A percentile compares a stretch with the other conserved stretches of the same genome.
phyloP scores from a whole-genome alignment of 2,888 invertebrate genomes.

The Alitta virens region DNA sequence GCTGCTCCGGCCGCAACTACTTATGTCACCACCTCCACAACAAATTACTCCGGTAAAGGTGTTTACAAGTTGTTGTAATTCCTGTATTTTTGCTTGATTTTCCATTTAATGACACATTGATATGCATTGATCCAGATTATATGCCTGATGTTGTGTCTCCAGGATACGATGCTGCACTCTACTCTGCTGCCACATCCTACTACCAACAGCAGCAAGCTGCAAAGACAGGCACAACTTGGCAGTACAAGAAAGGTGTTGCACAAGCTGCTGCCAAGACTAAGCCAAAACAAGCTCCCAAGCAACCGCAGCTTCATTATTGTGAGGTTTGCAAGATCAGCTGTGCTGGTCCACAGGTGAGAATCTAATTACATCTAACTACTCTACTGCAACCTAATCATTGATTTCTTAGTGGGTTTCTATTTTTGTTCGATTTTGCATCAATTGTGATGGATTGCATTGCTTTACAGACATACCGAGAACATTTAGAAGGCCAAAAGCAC shows the following conservation, averaged over 20 bases:
- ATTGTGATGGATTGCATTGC: constrained; percentile 15
- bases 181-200: constrained; percentile 93
- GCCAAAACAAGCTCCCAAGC: constrained; percentile 59
- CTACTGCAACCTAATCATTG: too few relatives aligned
- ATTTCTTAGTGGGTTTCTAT: too few relatives aligned
- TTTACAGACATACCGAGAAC: constrained; percentile 82
- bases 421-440: too few relatives aligned
- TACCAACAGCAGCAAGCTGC: constrained; percentile 74
- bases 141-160: constrained; percentile 5
- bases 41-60: constrained; percentile 34
- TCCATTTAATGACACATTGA: too few relatives aligned
- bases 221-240: constrained; percentile 32
- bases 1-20: constrained; percentile 37
- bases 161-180: constrained; percentile 91
- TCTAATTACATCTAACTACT: too few relatives aligned
- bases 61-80: too few relatives aligned
- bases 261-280: constrained; percentile 26
- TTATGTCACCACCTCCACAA: constrained; percentile 38
- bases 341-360: constrained; percentile 84
- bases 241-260: constrained; percentile 20
- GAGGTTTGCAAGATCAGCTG: constrained; percentile 99
- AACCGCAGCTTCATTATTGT: constrained; percentile 79
- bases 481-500: constrained; percentile 97
- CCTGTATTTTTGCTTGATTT: too few relatives aligned
- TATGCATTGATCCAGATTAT: neutral